These are phyloP conservation scores for Thymelicus acteon DNA, from an alignment of 2,888 invertebrate genomes.

Conservation along the genomic window DNA sequence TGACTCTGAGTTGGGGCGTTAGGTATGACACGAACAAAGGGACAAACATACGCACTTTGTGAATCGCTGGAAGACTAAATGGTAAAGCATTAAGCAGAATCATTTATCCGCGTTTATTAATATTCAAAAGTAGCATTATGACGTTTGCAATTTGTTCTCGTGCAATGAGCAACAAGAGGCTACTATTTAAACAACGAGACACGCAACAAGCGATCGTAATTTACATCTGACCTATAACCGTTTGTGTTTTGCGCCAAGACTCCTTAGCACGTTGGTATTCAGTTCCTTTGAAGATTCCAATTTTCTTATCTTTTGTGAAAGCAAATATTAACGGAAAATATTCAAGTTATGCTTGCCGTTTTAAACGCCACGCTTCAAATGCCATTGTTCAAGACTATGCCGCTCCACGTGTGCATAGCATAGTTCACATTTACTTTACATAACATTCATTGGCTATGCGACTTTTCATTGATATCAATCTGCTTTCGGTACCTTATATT, in stretches of 20 bases:
- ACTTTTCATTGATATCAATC: constrained; percentile 61
- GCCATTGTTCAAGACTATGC: constrained; percentile 40
- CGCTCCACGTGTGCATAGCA: constrained; percentile 44
- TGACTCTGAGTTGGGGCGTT: too few species aligned
- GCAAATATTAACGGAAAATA: constrained; percentile 32
- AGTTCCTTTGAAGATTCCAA: constrained; percentile 40
- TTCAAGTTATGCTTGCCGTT: constrained; percentile 31
- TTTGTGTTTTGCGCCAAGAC: constrained; percentile 58
- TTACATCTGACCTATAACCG: constrained; percentile 78
- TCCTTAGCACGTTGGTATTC: constrained; percentile 44
- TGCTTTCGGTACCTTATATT: constrained; percentile 61
- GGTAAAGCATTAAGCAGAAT: constrained; percentile 58
- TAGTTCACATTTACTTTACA: constrained; percentile 41
- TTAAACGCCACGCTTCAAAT: constrained; percentile 30
- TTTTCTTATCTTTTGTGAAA: constrained; percentile 18
- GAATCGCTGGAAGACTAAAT: constrained; percentile 58
- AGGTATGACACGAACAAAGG: not conserved
- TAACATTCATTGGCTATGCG: constrained; percentile 54
- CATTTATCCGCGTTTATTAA: constrained; percentile 74
- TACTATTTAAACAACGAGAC: constrained; percentile 61
- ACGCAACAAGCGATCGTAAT: constrained; percentile 76
- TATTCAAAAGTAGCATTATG: constrained; percentile 74
- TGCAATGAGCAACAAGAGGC: constrained; percentile 63
- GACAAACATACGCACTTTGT: constrained; percentile 49
- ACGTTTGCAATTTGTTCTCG: constrained; percentile 73